Percentiles rank a stretch among this genome's conserved stretches.
Conservation (phyloP, 2,113 vertebrate species). For the Colaptes auratus region DNA sequence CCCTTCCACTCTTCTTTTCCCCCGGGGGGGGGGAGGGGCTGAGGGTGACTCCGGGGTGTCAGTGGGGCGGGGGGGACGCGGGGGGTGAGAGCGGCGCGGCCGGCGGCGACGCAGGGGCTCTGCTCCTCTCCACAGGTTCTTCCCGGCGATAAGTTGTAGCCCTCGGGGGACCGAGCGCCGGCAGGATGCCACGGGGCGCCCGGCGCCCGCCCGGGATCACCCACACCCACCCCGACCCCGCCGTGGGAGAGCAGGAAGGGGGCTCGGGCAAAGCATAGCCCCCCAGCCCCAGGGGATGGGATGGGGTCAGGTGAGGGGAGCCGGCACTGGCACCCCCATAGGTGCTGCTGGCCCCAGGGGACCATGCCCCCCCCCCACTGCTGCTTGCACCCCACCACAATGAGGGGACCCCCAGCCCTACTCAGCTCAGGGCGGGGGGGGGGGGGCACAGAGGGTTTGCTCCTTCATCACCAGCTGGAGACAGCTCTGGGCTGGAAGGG, state of each 20-base stretch:
- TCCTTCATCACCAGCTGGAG: background rate
- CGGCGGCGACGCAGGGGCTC: background rate
- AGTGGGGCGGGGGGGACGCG: too few species aligned
- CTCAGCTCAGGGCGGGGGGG: rapidly evolving
- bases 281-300: background rate
- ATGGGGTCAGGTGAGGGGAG: background rate
- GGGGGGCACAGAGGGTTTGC: background rate
- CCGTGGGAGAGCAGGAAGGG: background rate
- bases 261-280: background rate
- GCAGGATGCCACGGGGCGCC: background rate
- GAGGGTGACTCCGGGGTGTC: background rate
- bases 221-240: background rate
- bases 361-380: rapidly evolving
- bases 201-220: background rate
- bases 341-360: background rate
- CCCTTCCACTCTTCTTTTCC: slow-evolving; percentile 40
- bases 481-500: background rate
- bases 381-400: rapidly evolving
- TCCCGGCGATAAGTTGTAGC: slow-evolving; percentile 94
- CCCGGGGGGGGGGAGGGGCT: background rate
- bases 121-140: slow-evolving; percentile 85
- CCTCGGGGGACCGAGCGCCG: slow-evolving; percentile 1
- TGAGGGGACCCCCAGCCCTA: background rate
- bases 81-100: background rate
- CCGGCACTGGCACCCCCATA: background rate